Evolutionary conservation across 92 coral and sea anemone genomes (phyloP), one percentile per base, ranked within the genome.

Genomic region (Epizoanthus ramosus): DNA sequence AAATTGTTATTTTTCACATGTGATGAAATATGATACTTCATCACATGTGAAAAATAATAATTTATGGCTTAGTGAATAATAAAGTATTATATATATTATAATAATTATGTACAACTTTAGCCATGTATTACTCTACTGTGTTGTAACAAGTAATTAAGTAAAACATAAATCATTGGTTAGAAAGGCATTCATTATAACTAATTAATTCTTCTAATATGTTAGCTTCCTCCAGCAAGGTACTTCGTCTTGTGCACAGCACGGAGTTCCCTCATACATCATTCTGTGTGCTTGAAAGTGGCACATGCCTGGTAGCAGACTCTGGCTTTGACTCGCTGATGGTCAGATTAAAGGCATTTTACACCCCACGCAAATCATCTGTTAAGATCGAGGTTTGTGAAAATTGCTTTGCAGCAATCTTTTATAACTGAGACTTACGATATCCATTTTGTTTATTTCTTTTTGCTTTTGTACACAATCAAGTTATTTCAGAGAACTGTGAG

Each of bases 241-340:
- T 96, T 54, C 99, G 95, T 68, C 90, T 96, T 2, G 88, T 96
- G 14, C 99, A 96, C 77, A 96, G 90, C 59, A 94, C 97, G 57
- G 99, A 96, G 85, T 94, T 86, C 60, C 99, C 99, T 2, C 79
- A 87, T 54, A 70, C 99, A 15, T 92, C 99, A 16, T 96, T 96
- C 91, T 97, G 94, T 19, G 94, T 92, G 6, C 87, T 96, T 72
- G 99, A 96, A 65, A 92, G 93, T 79, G 99, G 99, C 10, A 87
- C 97, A 47, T 96, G 99, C 28, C 97, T 96, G n/a, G 92, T 96
- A 3, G 98, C 98, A 3, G 96, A 93, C 68, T 84, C 93, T 65
- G 99, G 99, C 2, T 96, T 96, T 90, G 98, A 96, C 77, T 94
- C 96, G 5, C 61, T 96, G 23, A 84, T 96, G 98, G 73, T 88